Base-by-base conservation (phyloP, 2,797 vertebrate species). In the Alcedo atthis region DNA sequence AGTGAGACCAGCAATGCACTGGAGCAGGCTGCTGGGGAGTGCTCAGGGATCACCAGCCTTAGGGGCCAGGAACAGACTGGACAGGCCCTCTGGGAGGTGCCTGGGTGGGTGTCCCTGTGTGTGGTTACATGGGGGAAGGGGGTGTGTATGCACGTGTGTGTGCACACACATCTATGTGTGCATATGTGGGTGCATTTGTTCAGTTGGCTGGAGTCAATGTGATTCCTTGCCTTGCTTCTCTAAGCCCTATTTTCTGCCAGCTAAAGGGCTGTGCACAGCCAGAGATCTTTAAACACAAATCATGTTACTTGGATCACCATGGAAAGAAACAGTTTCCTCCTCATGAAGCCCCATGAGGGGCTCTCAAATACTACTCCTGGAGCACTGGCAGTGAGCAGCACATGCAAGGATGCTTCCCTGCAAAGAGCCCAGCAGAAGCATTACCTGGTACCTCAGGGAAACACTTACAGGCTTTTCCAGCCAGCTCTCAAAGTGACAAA, bases 341-440 rank as follows among this genome's bases (percentile, higher is more conserved):
- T 2, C 1, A 0, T 3, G 43, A 59, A 77, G 46, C 22, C 42
- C 26, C 0, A 0, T 3, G 43, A 66, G 46, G 11, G 11, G 12
- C 25, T 67, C 37, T 37, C 64, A n/a, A 49, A 28, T 1, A 3
- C 26, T 37, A 15, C 12, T 70, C 57, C 30, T 1, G 1, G 13
- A 33, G 55, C 1, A 4, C 35, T 17, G n/a, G 37, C 40, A 55
- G 21, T 1, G 2, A 81, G 0, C n/a, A 49, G 13, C 37, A 33
- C 15, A 0, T 0, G 1, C 55, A 32, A 30, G 26, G 32, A 45
- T 28, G 26, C 2, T 3, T 8, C n/a, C 15, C 19, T 3, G 22
- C 66, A 63, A 40, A 54, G 8, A 63, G 2, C 21, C 5, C 0
- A 0, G 20, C 5, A 1, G 57, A 18, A 35, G 15, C 2, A 2